Percentiles rank a stretch among this genome's conserved stretches.
Evolutionary conservation across 2,113 vertebrate species (phyloP).

Genomic region (Spheniscus mendiculus): DNA sequence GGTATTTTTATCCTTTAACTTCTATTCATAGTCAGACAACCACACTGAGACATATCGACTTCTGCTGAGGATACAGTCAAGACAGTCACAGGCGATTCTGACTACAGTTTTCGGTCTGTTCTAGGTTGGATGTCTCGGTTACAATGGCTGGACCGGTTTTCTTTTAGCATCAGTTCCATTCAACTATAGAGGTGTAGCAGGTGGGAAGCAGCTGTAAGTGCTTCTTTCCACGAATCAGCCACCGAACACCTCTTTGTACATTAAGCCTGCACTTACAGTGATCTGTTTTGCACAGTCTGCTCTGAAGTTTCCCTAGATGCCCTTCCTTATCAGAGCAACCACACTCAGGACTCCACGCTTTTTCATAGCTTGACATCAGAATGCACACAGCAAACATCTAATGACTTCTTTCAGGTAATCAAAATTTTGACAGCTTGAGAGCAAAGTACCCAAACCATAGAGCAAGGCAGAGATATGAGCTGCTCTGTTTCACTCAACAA

Average conservation of each 20-base stretch:
- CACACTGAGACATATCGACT: not conserved
- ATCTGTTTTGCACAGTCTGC: not conserved
- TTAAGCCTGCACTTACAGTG: not conserved
- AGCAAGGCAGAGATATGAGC: not conserved
- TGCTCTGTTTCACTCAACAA: not conserved
- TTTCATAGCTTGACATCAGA: not conserved
- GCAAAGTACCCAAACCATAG: not conserved
- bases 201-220: not conserved
- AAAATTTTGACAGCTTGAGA: not conserved
- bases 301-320: not conserved
- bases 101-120: not conserved
- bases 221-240: not conserved
- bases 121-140: not conserved
- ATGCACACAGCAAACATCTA: not conserved
- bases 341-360: not conserved
- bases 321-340: not conserved
- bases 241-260: not conserved
- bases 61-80: not conserved
- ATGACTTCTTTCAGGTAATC: not conserved
- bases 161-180: not conserved
- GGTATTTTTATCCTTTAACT: not conserved
- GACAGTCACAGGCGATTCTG: not conserved
- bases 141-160: not conserved
- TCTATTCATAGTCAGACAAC: not conserved
- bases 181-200: not conserved